Conservation (phyloP, 2,113 vertebrate species). For the Sisor rabdophorus region DNA sequence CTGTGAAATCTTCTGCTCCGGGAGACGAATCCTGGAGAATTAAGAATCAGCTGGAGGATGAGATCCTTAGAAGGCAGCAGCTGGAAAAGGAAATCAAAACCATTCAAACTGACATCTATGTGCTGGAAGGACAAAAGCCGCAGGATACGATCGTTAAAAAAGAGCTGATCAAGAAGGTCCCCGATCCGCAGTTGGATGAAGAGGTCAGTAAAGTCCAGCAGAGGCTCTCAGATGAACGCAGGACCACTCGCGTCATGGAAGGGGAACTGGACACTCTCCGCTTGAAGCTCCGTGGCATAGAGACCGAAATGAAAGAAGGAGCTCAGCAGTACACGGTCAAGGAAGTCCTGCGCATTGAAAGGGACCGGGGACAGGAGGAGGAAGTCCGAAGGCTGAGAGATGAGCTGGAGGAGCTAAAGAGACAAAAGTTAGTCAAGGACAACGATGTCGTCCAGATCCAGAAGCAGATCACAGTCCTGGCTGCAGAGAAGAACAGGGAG, state of each 20-base stretch:
- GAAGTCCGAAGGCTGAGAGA: slow-evolving; percentile 82
- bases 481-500: slow-evolving; percentile 78
- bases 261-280: slow-evolving; percentile 81
- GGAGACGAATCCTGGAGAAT: slow-evolving; percentile 81
- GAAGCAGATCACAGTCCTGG: slow-evolving; percentile 76
- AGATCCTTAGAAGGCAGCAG: slow-evolving; percentile 82
- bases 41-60: slow-evolving; percentile 85
- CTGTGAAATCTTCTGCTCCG: slow-evolving; percentile 55
- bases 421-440: slow-evolving; percentile 80
- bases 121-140: slow-evolving; percentile 82
- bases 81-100: slow-evolving; percentile 81
- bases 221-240: slow-evolving; percentile 82
- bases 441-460: slow-evolving; percentile 78
- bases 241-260: slow-evolving; percentile 77
- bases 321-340: slow-evolving; percentile 92
- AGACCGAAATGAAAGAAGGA: slow-evolving; percentile 79
- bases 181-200: slow-evolving; percentile 86
- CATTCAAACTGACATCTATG: slow-evolving; percentile 81
- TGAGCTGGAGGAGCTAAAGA: slow-evolving; percentile 81
- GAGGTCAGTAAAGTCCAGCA: slow-evolving; percentile 81
- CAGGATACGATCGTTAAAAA: slow-evolving; percentile 85
- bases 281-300: slow-evolving; percentile 71
- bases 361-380: slow-evolving; percentile 83
- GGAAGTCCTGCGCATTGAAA: slow-evolving; percentile 91
- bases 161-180: slow-evolving; percentile 86